Evolutionary conservation across 2,797 vertebrate genomes (phyloP), one percentile per base, ranked within the genome.

Genomic region (Uromys caudimaculatus): DNA sequence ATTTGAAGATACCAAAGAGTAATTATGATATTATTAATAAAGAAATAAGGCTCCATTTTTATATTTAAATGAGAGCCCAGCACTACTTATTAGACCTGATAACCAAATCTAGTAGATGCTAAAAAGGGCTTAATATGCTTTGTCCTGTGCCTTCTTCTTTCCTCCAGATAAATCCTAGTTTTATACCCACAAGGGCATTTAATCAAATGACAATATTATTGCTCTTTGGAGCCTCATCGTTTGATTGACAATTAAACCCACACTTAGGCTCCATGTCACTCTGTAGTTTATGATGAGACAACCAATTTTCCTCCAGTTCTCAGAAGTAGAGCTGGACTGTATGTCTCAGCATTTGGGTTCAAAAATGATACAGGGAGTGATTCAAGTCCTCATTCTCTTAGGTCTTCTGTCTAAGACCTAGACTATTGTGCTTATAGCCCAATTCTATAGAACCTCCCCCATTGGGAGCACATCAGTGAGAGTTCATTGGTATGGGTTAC

Each of bases 11-110:
- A 90, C 75, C 84, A 84, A 94, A 75, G 83, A 71, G 54, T 84
- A 90, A 91, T 91, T 88, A 78, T 79, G 56, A 88, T 92, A 81
- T 94, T 95, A 86, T 71, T 95, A 92, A 90, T 93, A 85, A 96
- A 97, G 27, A 56, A 87, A 77, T 69, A 62, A 83, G 47, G 84
- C 97, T 96, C 14, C 27, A 24, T 62, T 82, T 97, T 95, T 91
- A 58, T 76, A 89, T 92, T 97, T 92, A 90, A 89, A 69, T 23
- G n/a, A 75, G 35, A 94, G 16, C 73, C 83, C 47, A 2, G 60
- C 52, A 81, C 89, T 96, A 92, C 73, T 87, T 98, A 67, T n/a
- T 87, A 96, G 69, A 62, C 87, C 69, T 77, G n/a, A 93, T 96
- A 95, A 93, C 50, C 84, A 88, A 98, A 82, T 35, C 73, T 73